Evolutionary conservation across 1,140 invertebrate species (phyloP).

Genomic region (Drosophila elegans): DNA sequence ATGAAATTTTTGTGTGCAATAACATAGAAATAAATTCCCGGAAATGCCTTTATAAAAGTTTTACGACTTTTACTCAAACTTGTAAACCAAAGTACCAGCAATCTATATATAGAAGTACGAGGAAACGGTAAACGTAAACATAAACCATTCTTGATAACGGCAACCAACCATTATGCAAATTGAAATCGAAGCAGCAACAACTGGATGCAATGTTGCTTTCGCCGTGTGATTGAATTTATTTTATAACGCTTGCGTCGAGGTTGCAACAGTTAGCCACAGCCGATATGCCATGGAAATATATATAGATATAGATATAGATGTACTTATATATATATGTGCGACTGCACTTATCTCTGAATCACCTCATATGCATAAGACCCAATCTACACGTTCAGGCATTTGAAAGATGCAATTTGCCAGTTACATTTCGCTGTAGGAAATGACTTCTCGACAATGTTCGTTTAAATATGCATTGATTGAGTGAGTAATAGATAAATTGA

Average conservation of each 20-base stretch:
- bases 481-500: conserved; percentile 56
- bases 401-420: conserved; percentile 76
- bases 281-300: neutral
- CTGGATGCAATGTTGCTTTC: conserved; percentile 65
- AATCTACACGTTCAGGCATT: conserved; percentile 56
- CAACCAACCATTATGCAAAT: conserved; percentile 80
- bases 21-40: conserved; percentile 1
- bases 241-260: conserved; percentile 67
- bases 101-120: conserved; percentile 36
- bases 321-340: conserved; percentile 9
- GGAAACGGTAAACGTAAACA: conserved; percentile 72
- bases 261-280: conserved; percentile 56
- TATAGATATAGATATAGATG: neutral
- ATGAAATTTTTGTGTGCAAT: neutral
- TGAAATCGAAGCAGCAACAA: conserved; percentile 62
- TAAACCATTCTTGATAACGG: conserved; percentile 76
- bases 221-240: conserved; percentile 79
- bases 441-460: conserved; percentile 51
- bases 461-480: conserved; percentile 25
- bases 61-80: neutral
- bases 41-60: conserved; percentile 2
- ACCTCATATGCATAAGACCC: conserved; percentile 45
- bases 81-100: neutral
- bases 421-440: conserved; percentile 70
- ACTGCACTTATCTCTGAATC: conserved; percentile 47